A percentile compares a stretch with the other conserved stretches of the same genome.
Conservation (phyloP, 2,797 vertebrate species). For the Cossypha niveicapilla region DNA sequence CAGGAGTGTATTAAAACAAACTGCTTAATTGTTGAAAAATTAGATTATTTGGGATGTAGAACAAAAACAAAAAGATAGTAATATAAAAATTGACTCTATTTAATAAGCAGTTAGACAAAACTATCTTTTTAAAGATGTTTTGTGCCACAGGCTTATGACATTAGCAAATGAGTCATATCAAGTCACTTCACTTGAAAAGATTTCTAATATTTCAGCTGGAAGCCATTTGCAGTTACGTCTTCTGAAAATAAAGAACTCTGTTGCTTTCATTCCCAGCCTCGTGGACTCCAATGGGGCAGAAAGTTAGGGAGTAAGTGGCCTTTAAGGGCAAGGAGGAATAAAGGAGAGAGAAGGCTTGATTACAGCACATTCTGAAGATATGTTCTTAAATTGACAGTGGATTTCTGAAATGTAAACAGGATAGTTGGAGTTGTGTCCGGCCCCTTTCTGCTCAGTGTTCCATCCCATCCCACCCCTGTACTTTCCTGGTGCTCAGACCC, state of each 20-base stretch:
- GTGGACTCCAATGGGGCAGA: background rate
- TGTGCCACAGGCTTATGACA: constrained; percentile 45
- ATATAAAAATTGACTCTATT: constrained; percentile 53
- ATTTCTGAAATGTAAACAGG: background rate
- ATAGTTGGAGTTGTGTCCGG: background rate
- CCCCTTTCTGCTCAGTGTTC: background rate
- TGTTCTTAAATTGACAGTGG: background rate
- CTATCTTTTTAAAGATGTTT: constrained; percentile 25
- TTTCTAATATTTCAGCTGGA: constrained; percentile 35
- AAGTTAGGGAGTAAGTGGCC: background rate
- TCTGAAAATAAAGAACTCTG: background rate
- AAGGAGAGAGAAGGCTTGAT: background rate
- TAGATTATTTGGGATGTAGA: constrained; percentile 51
- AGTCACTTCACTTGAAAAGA: constrained; percentile 7
- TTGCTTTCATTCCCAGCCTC: background rate
- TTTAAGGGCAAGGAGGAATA: background rate
- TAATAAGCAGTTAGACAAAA: constrained; percentile 59
- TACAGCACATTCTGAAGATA: background rate
- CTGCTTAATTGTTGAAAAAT: constrained; percentile 65
- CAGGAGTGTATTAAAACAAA: constrained; percentile 50
- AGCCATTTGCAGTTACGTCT: background rate
- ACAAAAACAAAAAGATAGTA: constrained; percentile 50
- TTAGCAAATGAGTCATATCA: constrained; percentile 50
- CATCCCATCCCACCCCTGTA: background rate
- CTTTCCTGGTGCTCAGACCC: background rate